A percentile compares a stretch with the other conserved stretches of the same genome.
phyloP scores from a whole-genome alignment of 1,140 invertebrate species.

The Lanistes nyassanus region DNA sequence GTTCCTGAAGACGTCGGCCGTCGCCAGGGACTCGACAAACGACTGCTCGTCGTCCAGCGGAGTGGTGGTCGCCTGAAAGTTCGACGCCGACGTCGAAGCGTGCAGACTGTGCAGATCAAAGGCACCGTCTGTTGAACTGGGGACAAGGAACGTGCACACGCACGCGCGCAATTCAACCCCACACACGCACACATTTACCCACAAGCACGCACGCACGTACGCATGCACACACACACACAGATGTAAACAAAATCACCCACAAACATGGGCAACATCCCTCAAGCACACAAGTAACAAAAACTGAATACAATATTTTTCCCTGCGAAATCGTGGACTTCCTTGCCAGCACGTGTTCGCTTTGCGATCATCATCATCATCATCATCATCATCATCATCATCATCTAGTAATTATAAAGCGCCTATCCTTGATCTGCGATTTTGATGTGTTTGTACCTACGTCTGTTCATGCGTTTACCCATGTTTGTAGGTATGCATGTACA shows the following conservation, averaged over 20 bases:
- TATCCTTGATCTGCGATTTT: no score
- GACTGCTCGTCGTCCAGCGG: background rate
- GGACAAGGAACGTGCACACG: background rate
- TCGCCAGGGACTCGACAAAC: background rate
- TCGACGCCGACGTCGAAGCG: background rate
- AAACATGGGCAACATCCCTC: background rate
- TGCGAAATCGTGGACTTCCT: background rate
- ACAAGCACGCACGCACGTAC: no score
- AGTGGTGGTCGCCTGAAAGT: background rate
- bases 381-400: conserved; percentile 5
- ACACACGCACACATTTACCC: no score
- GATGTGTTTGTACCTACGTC: background rate
- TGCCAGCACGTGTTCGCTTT: no score
- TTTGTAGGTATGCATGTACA: background rate
- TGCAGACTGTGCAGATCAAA: conserved; percentile 10
- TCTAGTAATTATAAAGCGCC: no score
- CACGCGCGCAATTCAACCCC: no score
- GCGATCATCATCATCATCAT: conserved; percentile 2
- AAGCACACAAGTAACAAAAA: background rate
- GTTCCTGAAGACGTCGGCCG: no score
- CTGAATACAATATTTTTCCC: background rate
- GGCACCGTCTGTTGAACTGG: conserved; percentile 1
- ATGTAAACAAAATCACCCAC: background rate
- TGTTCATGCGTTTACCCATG: background rate
- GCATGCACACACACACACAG: no score